Percentiles rank a stretch among this genome's conserved stretches.
These are phyloP conservation scores for Piaya cayana DNA, from an alignment of 2,113 vertebrate species.

Conservation along the genomic window DNA sequence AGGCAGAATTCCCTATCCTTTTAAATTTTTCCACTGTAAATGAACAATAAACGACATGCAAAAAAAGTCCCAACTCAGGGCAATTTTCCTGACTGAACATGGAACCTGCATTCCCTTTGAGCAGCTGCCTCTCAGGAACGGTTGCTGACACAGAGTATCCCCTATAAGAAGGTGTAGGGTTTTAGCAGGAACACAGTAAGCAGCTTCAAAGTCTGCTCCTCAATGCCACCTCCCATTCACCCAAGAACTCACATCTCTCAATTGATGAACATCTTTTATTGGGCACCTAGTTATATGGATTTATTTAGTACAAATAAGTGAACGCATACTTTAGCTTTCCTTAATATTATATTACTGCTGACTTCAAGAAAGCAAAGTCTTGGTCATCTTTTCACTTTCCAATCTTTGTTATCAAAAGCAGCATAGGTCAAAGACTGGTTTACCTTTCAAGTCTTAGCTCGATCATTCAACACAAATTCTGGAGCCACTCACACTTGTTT, in stretches of 20 bases:
- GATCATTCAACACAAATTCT: not conserved
- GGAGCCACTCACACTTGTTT: not conserved
- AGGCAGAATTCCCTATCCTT: not conserved
- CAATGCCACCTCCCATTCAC: not conserved
- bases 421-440: not conserved
- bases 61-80: not conserved
- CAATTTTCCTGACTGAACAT: not conserved
- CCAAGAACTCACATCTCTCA: not conserved
- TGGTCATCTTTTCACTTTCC: not conserved
- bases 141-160: not conserved
- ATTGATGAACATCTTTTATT: not conserved
- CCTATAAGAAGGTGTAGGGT: not conserved
- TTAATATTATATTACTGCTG: not conserved
- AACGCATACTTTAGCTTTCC: not conserved
- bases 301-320: not conserved
- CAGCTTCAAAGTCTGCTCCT: not conserved
- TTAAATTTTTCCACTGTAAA: not conserved
- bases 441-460: not conserved
- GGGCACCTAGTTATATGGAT: not conserved
- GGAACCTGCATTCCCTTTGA: not conserved
- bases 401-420: not conserved
- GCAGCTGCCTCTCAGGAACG: not conserved
- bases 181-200: not conserved
- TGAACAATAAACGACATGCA: not conserved
- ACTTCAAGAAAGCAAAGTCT: not conserved